Evolutionary conservation across 92 coral and sea anemone genomes (phyloP), one percentile per base, ranked within the genome.

Genomic region (Actinostola sp.): DNA sequence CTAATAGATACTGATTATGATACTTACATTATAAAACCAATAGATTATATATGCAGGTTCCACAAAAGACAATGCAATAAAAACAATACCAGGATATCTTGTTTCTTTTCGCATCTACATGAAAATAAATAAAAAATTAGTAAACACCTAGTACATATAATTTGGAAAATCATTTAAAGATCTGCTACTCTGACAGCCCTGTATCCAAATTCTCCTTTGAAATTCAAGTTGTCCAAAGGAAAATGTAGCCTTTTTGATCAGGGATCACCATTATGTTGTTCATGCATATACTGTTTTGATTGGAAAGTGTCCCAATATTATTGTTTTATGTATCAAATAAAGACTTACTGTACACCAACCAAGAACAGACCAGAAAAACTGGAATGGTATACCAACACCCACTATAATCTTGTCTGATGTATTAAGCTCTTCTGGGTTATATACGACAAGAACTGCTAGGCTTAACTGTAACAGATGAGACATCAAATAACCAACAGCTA

Each of bases 291-390:
- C 45, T 20, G 38, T 30, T 4, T 16, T 43, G 50, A 17, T 43
- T 10, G 12, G 50, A 43, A 43, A n/a, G n/a, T n/a, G 10, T 43
- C 49, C 10, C 17, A 43, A 43, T 43, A 43, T 43, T 43, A 43
- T 43, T 43, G 17, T 43, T 43, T 17, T 43, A 43, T 10, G 11
- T 43, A n/a, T n/a, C n/a, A n/a, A n/a, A n/a, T n/a, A 4, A 3
- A 5, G 17, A 69, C 94, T 89, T 80, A 92, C 95, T n/a, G 89
- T 80, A 72, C 77, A 49, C 98, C 98, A 94, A 26, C 98, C 97
- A n/a, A 91, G 69, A 6, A 79, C 32, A 3, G 88, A 80, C 89
- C 92, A 86, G 28, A 83, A 46, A 51, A 88, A 53, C 79, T 94
- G 98, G 26, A 94, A 77, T 7, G 97, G 97, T 21, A 94, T 64